Evolutionary conservation across 2,888 invertebrate genomes (phyloP), one percentile per base, ranked within the genome.

Genomic region (Petrolisthes manimaculis): DNA sequence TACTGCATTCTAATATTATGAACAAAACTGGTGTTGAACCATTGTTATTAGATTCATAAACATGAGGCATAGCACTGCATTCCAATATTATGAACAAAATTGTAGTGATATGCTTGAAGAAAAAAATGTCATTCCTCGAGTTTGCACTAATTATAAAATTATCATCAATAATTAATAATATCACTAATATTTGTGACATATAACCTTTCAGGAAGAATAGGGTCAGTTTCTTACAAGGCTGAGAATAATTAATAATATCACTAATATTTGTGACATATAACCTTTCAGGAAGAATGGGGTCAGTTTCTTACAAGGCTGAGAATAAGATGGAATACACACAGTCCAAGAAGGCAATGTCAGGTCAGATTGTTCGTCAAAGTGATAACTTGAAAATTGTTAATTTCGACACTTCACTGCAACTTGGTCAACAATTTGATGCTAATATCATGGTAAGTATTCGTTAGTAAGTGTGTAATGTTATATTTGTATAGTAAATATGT

Each of bases 331-430:
- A 71, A 18, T 56, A n/a, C 14, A 54, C 21, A 1, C 53, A 24
- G 21, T 53, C 51, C 14, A 85, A 24, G 54, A 69, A 5, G 14
- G 79, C 53, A 4, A 21, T 53, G 8, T 24, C 37, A 14, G 0
- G 67, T 69, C 79, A 85, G 24, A 2, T 79, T 21, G 18, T 37
- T 51, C 54, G 79, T 69, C 4, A 53, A 53, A 69, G 67, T n/a
- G 69, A 79, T 69, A 79, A 53, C 69, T 12, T n/a, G 18, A 84
- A 84, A 78, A 54, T 85, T 18, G 5, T 79, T n/a, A 69, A 78
- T n/a, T 21, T 85, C 21, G 69, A 2, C 54, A 69, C 69, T 71
- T 21, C 21, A n/a, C 6, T 71, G 4, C 71, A 71, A 21, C 71
- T n/a, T 14, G 71, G 6, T 8, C 71, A 71, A n/a, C 71, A 18